Base-by-base conservation (phyloP, 2,797 vertebrate species). In the Sebastolobus alascanus region DNA sequence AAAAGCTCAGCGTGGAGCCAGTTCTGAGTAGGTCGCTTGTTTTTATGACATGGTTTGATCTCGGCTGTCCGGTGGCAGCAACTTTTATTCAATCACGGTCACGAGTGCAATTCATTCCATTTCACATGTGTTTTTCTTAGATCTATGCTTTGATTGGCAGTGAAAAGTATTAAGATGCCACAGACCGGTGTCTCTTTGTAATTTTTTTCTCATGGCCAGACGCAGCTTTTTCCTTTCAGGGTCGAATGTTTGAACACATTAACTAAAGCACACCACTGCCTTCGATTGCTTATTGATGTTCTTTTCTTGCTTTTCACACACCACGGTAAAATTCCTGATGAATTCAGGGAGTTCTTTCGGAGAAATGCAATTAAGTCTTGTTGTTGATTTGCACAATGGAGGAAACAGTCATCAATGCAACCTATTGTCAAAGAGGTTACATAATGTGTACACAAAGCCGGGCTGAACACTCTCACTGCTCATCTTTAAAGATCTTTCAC, bases 401-500 rank as follows among this genome's bases (percentile, higher is more conserved):
- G 61, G 25, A 77, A 79, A 72, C 52, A 67, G 13, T n/a, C 78
- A 73, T 92, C 77, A 90, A 77, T 80, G 75, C 50, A 14, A 43
- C 66, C 77, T 72, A 35, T 88, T 89, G 84, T 87, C 6, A 35
- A 38, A 13, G 40, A 25, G 13, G 65, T 91, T 90, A 72, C 58
- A 56, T 87, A 88, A 89, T 29, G 5, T 40, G 59, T 14, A 37
- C 37, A 65, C 84, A 73, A 72, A 80, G 33, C 27, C 40, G 1
- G 29, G 4, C n/a, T 12, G 35, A 79, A 64, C 63, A 35, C 38
- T 38, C 50, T 38, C 50, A 31, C 31, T 10, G 65, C 37, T 63
- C 68, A 71, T 66, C 16, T 84, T 63, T 58, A 14, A 58, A 66
- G 40, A 20, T 2, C 46, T 73, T 52, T 56, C 12, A 43, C 13